Evolutionary conservation across 2,797 vertebrate species (phyloP), one percentile per base, ranked within the genome.

Genomic region (Helarctos malayanus): DNA sequence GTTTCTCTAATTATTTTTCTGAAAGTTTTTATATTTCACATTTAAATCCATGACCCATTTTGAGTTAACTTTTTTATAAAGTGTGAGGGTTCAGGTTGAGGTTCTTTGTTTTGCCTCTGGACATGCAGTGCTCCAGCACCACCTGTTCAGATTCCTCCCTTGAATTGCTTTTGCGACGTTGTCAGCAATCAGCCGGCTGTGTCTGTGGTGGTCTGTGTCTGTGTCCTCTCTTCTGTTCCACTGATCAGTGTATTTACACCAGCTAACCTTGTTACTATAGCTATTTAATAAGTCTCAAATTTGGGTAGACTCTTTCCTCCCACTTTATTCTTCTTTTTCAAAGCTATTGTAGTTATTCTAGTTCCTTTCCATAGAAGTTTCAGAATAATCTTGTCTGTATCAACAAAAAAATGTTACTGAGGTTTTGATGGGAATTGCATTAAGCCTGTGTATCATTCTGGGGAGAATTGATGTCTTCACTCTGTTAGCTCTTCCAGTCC

Each of bases 11-110:
- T 0, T 29, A 29, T 29, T n/a, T n/a, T 9, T 5, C 76, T 35
- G 19, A 27, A 91, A 52, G 23, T 63, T 85, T 85, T 68, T 79
- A 54, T 90, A 21, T 78, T 92, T 90, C n/a, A 49, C 38, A 14
- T 54, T 80, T 69, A 45, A 92, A 41, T 45, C 54, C 2, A 0
- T 9, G 45, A 21, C 59, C 35, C 18, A n/a, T 80, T 78, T 89
- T 35, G 54, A 87, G 32, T 61, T 49, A n/a, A 25, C 71, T 63
- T 82, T 81, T 29, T 32, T 76, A 15, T n/a, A 4, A 47, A 86
- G 73, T 23, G 1, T 23, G 19, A 73, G 38, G 68, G 38, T 27
- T 63, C 41, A 27, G 59, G 3, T 21, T 57, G 21, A 81, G 65
- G n/a, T 16, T 73, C 21, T 18, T 27, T 7, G 68, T 7, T 38